Evolutionary conservation across 2,888 invertebrate genomes (phyloP), one percentile per base, ranked within the genome.

Genomic region (Heliconius ismenius): DNA sequence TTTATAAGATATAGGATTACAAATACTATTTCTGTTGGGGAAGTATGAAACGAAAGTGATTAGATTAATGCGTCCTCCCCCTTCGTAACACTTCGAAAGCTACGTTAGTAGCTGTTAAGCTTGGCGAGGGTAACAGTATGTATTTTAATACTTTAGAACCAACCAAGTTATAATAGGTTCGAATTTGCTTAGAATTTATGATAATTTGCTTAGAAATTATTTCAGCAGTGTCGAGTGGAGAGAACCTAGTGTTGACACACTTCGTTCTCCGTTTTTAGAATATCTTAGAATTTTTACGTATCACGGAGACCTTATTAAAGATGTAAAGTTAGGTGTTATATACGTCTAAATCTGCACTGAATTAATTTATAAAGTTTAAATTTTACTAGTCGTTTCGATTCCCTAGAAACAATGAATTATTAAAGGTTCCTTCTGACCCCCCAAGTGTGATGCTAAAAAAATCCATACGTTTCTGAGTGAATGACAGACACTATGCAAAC

Each of bases 51-150:
- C 24, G 67, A 58, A 36, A 58, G 32, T 58, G n/a, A 70, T 36
- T 28, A 28, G 39, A 39, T 36, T 36, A 58, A 58, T 58, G 70
- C 36, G 15, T 58, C 24, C 70, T 58, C 70, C 70, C 69, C 70
- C 58, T n/a, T 58, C 28, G 54, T 32, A 70, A 43, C 67, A 24
- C 24, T 24, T 67, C 24, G 69, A n/a, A 32, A 70, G 69, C n/a
- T 32, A 6, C 28, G n/a, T 26, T 2, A 26, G n/a, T n/a, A n/a
- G n/a, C n/a, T n/a, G n/a, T n/a, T n/a, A n/a, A n/a, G 13, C 70
- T 24, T 18, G 15, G 70, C 13, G n/a, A 58, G 58, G 58, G 70
- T 70, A 54, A 58, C n/a, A 32, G 4, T 15, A 21, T n/a, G 32
- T n/a, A 15, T 67, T 49, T 7, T 10, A 36, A 65, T 65, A 24